A percentile compares a stretch with the other conserved stretches of the same genome.
phyloP scores from a whole-genome alignment of 1,140 invertebrate genomes.

The Lasaia peninsularis region DNA sequence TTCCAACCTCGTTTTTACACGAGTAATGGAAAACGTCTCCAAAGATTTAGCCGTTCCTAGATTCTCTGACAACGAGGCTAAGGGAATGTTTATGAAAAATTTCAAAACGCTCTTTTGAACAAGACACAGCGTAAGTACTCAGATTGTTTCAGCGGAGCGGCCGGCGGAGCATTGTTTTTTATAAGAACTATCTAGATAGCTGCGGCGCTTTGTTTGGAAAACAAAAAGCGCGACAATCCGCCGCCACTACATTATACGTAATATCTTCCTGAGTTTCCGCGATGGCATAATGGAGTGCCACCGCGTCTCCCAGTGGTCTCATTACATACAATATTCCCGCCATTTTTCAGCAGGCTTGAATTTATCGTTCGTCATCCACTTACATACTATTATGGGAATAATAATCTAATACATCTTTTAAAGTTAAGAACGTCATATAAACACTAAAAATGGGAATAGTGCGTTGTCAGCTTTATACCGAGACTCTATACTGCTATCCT shows the following conservation, averaged over 20 bases:
- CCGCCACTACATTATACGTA: constrained; percentile 43
- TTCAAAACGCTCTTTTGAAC: constrained; percentile 11
- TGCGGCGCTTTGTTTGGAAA: constrained; percentile 32
- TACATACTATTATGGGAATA: background rate
- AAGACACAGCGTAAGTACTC: constrained; percentile 13
- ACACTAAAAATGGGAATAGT: too few species aligned
- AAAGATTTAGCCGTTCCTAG: background rate
- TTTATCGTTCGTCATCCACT: background rate
- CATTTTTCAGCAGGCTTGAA: background rate
- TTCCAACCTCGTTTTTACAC: background rate
- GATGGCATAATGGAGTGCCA: constrained; percentile 32
- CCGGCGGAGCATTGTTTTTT: constrained; percentile 23
- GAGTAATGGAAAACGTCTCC: background rate
- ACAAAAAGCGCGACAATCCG: constrained; percentile 37
- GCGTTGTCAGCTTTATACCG: too few species aligned
- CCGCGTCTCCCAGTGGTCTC: constrained; percentile 16
- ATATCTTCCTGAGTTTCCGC: constrained; percentile 37
- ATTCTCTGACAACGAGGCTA: background rate
- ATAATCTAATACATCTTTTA: too few species aligned
- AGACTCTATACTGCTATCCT: too few species aligned
- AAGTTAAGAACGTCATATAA: too few species aligned
- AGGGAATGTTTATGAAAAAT: constrained; percentile 12
- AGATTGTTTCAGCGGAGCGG: constrained; percentile 20
- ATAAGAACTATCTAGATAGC: constrained; percentile 30
- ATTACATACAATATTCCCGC: constrained; percentile 8